Percentiles rank a stretch among this genome's conserved stretches.
Evolutionary conservation across 1,140 invertebrate genomes (phyloP).

Genomic region (Psilanteris sp.): DNA sequence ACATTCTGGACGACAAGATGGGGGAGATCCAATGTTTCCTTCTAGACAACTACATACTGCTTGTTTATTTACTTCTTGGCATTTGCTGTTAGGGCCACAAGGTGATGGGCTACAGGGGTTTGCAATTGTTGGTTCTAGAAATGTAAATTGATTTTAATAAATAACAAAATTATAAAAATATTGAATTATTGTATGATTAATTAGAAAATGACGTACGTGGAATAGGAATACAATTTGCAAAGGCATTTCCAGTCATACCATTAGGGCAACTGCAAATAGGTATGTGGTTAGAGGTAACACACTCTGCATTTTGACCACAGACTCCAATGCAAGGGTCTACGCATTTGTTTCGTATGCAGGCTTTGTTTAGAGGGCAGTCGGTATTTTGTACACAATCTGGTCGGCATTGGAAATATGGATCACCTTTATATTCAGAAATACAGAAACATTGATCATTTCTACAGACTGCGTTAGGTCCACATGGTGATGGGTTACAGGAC

Average conservation of each 20-base stretch:
- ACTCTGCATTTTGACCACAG: slow-evolving; percentile 85
- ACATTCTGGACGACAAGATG: slow-evolving; percentile 87
- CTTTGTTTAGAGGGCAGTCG: slow-evolving; percentile 82
- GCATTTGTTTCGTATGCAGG: slow-evolving; percentile 85
- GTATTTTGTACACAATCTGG: slow-evolving; percentile 85
- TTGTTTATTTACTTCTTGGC: slow-evolving; percentile 81
- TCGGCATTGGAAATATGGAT: slow-evolving; percentile 84
- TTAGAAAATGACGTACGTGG: slow-evolving; percentile 74
- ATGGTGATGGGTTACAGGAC: slow-evolving; percentile 86
- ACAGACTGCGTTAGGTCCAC: slow-evolving; percentile 86
- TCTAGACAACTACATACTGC: slow-evolving; percentile 88
- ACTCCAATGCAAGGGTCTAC: slow-evolving; percentile 85
- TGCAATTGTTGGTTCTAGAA: slow-evolving; percentile 23
- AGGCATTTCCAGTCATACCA: slow-evolving; percentile 87
- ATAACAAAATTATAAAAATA: not conserved
- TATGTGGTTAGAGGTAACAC: slow-evolving; percentile 83
- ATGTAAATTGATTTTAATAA: not conserved
- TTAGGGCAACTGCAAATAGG: slow-evolving; percentile 84
- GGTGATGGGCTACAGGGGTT: slow-evolving; percentile 85
- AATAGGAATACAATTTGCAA: slow-evolving; percentile 80
- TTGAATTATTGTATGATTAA: slow-evolving; percentile 2
- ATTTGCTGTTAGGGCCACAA: slow-evolving; percentile 89
- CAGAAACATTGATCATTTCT: slow-evolving; percentile 84
- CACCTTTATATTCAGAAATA: slow-evolving; percentile 83
- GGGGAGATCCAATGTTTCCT: slow-evolving; percentile 86